Conservation (phyloP, 2,113 vertebrate genomes). For the Syngnathus scovelli region DNA sequence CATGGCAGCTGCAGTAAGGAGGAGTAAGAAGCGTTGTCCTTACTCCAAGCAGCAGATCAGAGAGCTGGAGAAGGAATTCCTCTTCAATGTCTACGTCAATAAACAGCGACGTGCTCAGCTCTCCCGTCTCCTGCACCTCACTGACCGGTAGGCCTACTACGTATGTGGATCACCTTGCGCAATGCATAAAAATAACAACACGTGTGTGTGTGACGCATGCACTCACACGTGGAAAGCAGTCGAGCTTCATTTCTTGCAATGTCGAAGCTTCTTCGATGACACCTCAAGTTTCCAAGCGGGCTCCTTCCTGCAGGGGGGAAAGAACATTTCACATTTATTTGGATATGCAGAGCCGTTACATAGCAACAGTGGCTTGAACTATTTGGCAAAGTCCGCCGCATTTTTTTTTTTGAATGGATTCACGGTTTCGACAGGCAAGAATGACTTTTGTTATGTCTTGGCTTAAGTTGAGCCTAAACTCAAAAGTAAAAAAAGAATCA, state of each 20-base stretch:
- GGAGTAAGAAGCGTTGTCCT: constrained; percentile 85
- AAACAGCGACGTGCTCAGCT: constrained; percentile 88
- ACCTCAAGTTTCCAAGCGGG: neutral
- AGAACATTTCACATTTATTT: neutral
- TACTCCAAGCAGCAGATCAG: constrained; percentile 91
- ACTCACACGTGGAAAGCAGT: neutral
- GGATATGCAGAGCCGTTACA: neutral
- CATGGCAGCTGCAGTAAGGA: constrained; percentile 42
- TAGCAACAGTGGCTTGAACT: neutral
- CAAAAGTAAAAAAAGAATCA: neutral
- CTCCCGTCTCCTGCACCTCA: constrained; percentile 76
- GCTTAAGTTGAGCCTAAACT: neutral
- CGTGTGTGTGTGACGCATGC: neutral
- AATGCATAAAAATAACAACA: neutral
- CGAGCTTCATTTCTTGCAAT: neutral
- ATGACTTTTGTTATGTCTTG: neutral
- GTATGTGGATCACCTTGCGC: neutral
- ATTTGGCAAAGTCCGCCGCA: neutral
- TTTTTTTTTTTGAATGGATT: neutral
- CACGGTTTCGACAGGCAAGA: neutral
- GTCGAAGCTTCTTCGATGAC: neutral
- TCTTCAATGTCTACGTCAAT: constrained; percentile 91
- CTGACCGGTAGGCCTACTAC: constrained; percentile 34
- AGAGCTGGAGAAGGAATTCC: constrained; percentile 90
- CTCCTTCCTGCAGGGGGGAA: neutral